phyloP scores from a whole-genome alignment of 2,888 invertebrate genomes.

The Parnassius glacialis region DNA sequence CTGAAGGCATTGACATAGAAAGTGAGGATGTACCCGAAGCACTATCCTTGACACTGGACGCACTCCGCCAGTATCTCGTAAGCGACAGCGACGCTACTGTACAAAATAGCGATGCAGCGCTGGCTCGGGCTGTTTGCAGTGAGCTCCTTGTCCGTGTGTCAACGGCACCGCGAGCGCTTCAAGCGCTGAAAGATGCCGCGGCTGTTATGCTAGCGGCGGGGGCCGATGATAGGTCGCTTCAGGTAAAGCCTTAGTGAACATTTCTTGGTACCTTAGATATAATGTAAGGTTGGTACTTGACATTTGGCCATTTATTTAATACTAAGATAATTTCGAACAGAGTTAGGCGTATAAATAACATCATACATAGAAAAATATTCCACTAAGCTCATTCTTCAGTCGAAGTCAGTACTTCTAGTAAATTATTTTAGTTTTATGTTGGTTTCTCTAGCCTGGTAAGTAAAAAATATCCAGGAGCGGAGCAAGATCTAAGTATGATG shows the following conservation, averaged over 20 bases:
- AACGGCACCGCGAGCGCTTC: slow-evolving; percentile 53
- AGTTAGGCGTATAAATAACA: no score
- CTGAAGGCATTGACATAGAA: slow-evolving; percentile 63
- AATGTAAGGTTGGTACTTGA: no score
- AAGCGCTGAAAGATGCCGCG: slow-evolving; percentile 85
- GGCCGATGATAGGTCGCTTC: slow-evolving; percentile 62
- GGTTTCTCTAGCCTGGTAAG: no score
- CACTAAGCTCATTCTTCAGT: no score
- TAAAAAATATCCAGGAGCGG: no score
- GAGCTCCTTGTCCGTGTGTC: slow-evolving; percentile 65
- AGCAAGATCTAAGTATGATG: no score
- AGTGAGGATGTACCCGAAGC: slow-evolving; percentile 67
- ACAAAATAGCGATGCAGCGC: slow-evolving; percentile 43
- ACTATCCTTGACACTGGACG: slow-evolving; percentile 58
- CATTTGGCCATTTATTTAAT: no score
- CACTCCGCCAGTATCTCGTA: slow-evolving; percentile 58
- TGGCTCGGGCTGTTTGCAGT: slow-evolving; percentile 56
- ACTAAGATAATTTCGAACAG: no score
- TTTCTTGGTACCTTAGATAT: no score
- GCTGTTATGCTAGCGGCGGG: slow-evolving; percentile 53
- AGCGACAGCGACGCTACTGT: slow-evolving; percentile 37
- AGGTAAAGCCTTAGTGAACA: slow-evolving; percentile 41
- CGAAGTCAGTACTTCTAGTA: no score
- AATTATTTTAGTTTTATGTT: no score
- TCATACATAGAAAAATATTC: no score